A percentile compares a stretch with the other conserved stretches of the same genome.
Conservation (phyloP, 1,140 invertebrate species). For the Gyrodactylus bullatarudis region DNA sequence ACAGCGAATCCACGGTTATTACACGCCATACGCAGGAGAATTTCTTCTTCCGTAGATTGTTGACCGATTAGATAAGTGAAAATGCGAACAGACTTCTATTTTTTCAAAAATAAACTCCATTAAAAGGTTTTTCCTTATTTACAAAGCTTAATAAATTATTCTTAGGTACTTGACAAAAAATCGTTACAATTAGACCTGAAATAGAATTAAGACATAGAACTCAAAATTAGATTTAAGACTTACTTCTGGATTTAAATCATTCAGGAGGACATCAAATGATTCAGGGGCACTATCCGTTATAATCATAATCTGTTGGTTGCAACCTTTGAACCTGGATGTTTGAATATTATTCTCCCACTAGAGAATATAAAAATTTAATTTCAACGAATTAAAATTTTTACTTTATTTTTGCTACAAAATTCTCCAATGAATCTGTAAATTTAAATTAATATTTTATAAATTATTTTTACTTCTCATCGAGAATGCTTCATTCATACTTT, state of each 20-base stretch:
- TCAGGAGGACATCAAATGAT: conserved; percentile 57
- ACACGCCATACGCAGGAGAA: conserved; percentile 86
- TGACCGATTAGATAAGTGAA: conserved; percentile 88
- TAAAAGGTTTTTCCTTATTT: too few relatives aligned
- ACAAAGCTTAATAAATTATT: neutral
- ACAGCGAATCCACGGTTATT: conserved; percentile 71
- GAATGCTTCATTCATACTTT: too few relatives aligned
- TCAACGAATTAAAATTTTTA: too few relatives aligned
- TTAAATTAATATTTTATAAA: too few relatives aligned
- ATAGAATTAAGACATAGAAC: neutral
- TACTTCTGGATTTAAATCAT: conserved; percentile 38
- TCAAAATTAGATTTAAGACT: neutral
- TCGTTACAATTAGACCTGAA: too few relatives aligned
- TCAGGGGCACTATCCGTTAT: conserved; percentile 84
- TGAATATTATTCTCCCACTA: neutral
- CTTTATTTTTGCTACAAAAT: too few relatives aligned
- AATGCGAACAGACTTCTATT: conserved; percentile 35
- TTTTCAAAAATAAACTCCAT: neutral
- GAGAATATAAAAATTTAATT: too few relatives aligned
- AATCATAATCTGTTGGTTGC: conserved; percentile 65
- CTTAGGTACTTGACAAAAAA: neutral
- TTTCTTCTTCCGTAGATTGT: conserved; percentile 54
- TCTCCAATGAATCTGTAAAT: too few relatives aligned
- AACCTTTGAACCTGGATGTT: neutral
- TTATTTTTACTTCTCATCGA: too few relatives aligned